Conservation (phyloP, 2,888 invertebrate genomes). For the Lepidochrysops patricia region DNA sequence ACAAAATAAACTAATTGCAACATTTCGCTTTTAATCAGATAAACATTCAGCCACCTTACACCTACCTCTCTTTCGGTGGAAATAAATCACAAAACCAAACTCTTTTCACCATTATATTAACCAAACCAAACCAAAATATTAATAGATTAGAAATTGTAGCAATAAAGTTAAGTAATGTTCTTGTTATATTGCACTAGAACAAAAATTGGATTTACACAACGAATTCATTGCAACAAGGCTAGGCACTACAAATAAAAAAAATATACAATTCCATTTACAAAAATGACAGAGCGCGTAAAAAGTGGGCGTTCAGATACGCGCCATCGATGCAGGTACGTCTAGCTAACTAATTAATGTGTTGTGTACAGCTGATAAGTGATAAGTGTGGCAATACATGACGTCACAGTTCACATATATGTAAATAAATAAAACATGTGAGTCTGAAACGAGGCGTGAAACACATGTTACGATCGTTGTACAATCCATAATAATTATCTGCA, state of each 20-base stretch:
- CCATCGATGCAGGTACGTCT: conserved; percentile 35
- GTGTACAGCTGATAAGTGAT: conserved; percentile 46
- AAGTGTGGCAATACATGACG: conserved; percentile 26
- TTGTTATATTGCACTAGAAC: background rate
- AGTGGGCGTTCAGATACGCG: conserved; percentile 26
- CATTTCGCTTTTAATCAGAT: background rate
- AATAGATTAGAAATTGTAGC: background rate
- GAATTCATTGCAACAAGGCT: background rate
- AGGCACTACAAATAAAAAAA: background rate
- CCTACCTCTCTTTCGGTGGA: conserved; percentile 35
- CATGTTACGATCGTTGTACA: conserved; percentile 2
- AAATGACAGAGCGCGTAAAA: background rate
- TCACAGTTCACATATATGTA: too few relatives aligned
- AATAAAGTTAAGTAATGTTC: background rate
- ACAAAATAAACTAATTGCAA: background rate
- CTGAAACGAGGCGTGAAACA: conserved; percentile 3
- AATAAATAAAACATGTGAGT: background rate
- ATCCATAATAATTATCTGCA: background rate
- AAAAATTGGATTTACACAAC: background rate
- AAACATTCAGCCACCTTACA: conserved; percentile 7
- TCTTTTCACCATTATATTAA: conserved; percentile 35
- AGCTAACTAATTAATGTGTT: conserved; percentile 52
- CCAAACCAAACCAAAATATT: background rate
- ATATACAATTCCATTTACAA: background rate
- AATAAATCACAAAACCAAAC: conserved; percentile 45